Base-by-base conservation (phyloP, 2,888 invertebrate genomes). In the Galerucella nymphaeae region DNA sequence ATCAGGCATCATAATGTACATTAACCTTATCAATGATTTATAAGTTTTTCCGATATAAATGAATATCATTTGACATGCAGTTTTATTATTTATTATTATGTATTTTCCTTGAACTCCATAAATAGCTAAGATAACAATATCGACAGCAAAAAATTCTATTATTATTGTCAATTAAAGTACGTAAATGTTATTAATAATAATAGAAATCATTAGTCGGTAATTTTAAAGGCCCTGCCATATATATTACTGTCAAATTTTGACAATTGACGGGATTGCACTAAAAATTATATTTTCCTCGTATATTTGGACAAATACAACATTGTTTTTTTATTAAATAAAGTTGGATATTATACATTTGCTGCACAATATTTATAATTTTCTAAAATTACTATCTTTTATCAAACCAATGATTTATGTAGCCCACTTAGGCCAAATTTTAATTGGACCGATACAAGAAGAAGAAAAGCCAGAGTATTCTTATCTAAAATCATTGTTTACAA, bases 91-190 rank as follows among this genome's bases (percentile, higher is more conserved):
- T 55, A 55, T 57, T 57, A 57, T 23, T 14, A 10, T 20, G 5
- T 57, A 57, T 57, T 23, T 57, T 23, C 57, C 57, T 57, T 57
- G 57, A 57, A 57, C 57, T 23, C 57, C 23, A 11, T 48, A 13
- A 57, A 57, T 57, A 57, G 23, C 57, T 14, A 14, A 57, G 57
- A 57, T 57, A 57, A 23, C 23, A 23, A 23, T 57, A 23, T 57
- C 11, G 9, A 23, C 23, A 57, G 8, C 20, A 38, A 13, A 57
- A 55, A 57, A 57, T 57, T 57, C 18, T 57, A 57, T 57, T 20
- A 57, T 57, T 57, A 57, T 23, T 57, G 23, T 57, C 20, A 57
- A 57, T 57, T 57, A 23, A 57, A 14, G 20, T 23, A 13, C 13
- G 14, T 57, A 57, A 57, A 23, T 57, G 14, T 20, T 57, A 11